Conservation (phyloP, 2,888 invertebrate species). For the Nemapogon koenigi region DNA sequence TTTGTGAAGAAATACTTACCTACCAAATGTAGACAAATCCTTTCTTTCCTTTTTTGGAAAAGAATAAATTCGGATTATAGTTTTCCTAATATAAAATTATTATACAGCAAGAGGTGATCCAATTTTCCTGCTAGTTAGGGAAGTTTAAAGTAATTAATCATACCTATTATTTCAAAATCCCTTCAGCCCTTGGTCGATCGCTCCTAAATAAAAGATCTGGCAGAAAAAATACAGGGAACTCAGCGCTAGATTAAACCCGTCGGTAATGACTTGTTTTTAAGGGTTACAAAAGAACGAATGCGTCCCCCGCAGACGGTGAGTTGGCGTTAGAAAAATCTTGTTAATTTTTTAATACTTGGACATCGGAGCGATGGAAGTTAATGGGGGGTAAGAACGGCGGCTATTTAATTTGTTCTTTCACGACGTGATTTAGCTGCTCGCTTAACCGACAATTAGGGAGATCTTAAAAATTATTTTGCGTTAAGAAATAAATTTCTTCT, state of each 20-base stretch:
- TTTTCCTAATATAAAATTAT: too few species aligned
- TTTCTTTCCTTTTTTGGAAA: slow-evolving; percentile 2
- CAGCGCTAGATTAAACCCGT: slow-evolving; percentile 53
- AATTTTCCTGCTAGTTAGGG: slow-evolving; percentile 60
- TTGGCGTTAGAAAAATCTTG: slow-evolving; percentile 34
- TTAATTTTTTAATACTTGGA: slow-evolving; percentile 48
- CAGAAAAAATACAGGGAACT: slow-evolving; percentile 26
- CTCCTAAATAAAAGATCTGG: slow-evolving; percentile 44
- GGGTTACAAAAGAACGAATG: slow-evolving; percentile 59
- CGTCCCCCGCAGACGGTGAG: slow-evolving; percentile 53
- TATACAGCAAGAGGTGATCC: slow-evolving; percentile 54
- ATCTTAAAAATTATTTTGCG: too few species aligned
- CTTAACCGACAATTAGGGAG: too few species aligned
- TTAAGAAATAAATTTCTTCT: too few species aligned
- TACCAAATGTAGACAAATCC: slow-evolving; percentile 22
- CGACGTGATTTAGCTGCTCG: too few species aligned
- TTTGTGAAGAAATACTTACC: slow-evolving; percentile 38
- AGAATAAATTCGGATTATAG: too few species aligned
- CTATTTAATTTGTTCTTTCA: slow-evolving; percentile 4
- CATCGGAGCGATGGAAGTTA: slow-evolving; percentile 29
- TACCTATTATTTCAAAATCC: slow-evolving; percentile 53
- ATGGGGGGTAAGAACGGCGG: slow-evolving; percentile 33
- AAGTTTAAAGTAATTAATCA: slow-evolving; percentile 56
- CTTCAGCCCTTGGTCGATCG: slow-evolving; percentile 43
- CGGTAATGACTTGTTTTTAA: slow-evolving; percentile 65